Evolutionary conservation across 2,797 vertebrate species (phyloP).

Genomic region (Schizopygopsis malacanthus): DNA sequence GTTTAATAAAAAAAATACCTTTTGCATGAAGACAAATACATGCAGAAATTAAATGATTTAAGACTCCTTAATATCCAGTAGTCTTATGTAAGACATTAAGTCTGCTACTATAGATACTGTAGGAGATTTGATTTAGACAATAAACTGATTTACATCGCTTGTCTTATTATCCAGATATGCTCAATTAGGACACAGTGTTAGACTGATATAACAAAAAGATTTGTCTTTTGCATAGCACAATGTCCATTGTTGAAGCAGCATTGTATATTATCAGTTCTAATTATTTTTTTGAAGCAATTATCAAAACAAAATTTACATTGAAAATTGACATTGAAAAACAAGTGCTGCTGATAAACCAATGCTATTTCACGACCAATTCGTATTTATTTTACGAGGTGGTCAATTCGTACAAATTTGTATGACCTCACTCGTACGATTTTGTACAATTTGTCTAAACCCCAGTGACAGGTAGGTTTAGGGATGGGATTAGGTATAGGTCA

Average conservation of each 20-base stretch:
- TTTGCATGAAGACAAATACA: neutral
- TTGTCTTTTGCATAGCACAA: neutral
- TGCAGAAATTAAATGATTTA: neutral
- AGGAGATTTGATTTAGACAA: neutral
- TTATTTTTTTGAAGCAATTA: slow-evolving; percentile 34
- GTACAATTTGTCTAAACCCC: no score
- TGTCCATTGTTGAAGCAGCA: neutral
- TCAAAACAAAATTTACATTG: neutral
- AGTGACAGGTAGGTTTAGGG: no score
- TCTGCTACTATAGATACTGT: neutral
- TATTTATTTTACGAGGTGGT: no score
- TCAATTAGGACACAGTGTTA: neutral
- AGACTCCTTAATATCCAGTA: neutral
- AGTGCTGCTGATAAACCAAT: neutral
- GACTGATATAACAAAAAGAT: neutral
- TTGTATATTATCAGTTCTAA: slow-evolving; percentile 29
- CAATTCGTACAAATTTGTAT: no score
- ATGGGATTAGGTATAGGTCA: no score
- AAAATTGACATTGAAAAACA: slow-evolving; percentile 34
- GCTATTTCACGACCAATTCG: no score
- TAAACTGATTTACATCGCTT: neutral
- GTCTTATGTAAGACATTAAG: neutral
- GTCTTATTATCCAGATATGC: neutral
- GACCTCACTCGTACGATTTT: no score
- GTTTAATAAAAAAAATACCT: neutral